Base-by-base conservation (phyloP, 2,888 invertebrate species). In the Chalcis sispes region DNA sequence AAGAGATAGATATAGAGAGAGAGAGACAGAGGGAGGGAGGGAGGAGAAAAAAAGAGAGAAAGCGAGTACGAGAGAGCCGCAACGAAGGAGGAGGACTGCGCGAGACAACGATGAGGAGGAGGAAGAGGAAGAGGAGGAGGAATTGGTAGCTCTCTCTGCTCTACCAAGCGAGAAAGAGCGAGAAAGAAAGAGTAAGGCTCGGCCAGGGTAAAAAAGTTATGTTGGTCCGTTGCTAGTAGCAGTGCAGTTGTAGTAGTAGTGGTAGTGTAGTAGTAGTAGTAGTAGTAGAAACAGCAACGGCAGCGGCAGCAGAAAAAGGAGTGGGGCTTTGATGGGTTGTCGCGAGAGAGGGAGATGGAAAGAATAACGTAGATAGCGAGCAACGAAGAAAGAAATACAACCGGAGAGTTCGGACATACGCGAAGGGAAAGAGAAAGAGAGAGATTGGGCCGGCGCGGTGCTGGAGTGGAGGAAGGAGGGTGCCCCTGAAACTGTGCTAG, bases 201-300 rank as follows among this genome's bases (percentile, higher is more conserved):
- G 79, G 74, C 64, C 79, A 73, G 78, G 80, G 77, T 79, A 79
- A 80, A 79, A 79, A 82, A 82, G 83, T 82, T 83, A 81, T 81
- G 83, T 82, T 78, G 83, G 79, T 78, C 69, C 50, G 58, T 69
- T 75, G 80, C 82, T 61, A 36, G 50, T 48, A 46, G 42, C n/a
- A 20, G 70, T n/a, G 40, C 10, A 13, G 54, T n/a, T 18, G 56
- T 8, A 40, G 70, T 58, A 59, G 70, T 77, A 36, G 50, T 48
- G 29, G 42, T 13, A 20, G 70, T n/a, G 40, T 13, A 13, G 54
- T n/a, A 25, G 56, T 8, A 40, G 70, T 58, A 59, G 70, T 77
- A 50, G 20, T 5, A 61, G 20, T 40, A 52, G 65, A 66, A 52
- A 54, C 62, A 46, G 46, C 48, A 23, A 50, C 36, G 20, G 40